Evolutionary conservation across 2,797 vertebrate genomes (phyloP), one percentile per base, ranked within the genome.

Genomic region (Eleutherodactylus coqui): DNA sequence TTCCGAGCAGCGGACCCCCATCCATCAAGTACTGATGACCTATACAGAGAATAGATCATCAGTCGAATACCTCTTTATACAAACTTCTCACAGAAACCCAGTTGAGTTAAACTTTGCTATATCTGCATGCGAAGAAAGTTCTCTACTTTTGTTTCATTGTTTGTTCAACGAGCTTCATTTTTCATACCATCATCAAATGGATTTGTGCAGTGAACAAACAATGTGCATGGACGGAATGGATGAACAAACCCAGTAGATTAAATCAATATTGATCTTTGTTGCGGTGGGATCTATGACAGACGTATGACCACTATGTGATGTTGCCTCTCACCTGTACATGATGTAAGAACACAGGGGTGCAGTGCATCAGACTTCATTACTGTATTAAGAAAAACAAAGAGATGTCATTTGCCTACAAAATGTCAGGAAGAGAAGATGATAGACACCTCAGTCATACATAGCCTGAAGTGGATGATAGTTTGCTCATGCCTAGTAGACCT

Each of bases 281-380:
- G 47, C 34, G 45, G 32, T 72, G 29, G 55, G 21, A 0, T 6
- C 64, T 64, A 85, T 78, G 83, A 85, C 62, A 79, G 43, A 77
- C 72, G 13, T 17, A 77, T 77, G 75, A 78, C 38, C 32, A 70
- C 83, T 73, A 49, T 82, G 72, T 43, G 72, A 76, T 69, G 43
- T 45, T 36, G 64, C 69, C 49, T 83, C 86, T 87, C 86, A 87
- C 86, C 86, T 87, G 86, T 72, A 77, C 86, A 87, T 73, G 86
- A 79, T 87, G 86, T 83, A 83, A 83, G 86, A 87, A 87, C 86
- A 87, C 86, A 87, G 86, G 86, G 75, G 73, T 87, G 86, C 81
- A 83, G 81, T 83, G 75, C 86, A 83, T 87, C 86, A 79, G 80
- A 87, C 75, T 75, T 58, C 86, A 87, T 45, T 70, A 87, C 86